A percentile compares a stretch with the other conserved stretches of the same genome.
Conservation (phyloP, 1,140 invertebrate genomes). For the Cyrtorhinus lividipennis region DNA sequence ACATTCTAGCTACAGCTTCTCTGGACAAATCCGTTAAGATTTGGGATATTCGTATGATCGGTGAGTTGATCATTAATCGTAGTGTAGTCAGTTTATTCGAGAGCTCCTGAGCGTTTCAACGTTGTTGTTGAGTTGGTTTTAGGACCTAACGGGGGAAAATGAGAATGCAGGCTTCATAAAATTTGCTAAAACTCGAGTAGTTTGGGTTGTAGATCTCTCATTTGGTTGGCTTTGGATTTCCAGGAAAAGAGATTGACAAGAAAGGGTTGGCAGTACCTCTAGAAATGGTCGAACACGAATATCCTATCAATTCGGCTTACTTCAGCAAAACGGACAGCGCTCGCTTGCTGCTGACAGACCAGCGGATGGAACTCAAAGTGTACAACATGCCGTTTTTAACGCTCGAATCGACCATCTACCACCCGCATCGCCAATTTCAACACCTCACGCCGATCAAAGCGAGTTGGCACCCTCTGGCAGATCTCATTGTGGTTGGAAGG, state of each 20-base stretch:
- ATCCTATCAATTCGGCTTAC: conserved; percentile 16
- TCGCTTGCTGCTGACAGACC: conserved; percentile 22
- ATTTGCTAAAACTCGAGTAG: no score
- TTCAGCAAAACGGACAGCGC: conserved; percentile 20
- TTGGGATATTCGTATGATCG: conserved; percentile 21
- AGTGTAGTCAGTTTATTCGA: no score
- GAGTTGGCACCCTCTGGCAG: conserved; percentile 22
- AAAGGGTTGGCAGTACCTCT: not conserved
- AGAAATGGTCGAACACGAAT: conserved; percentile 11
- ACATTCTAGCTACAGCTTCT: conserved; percentile 19
- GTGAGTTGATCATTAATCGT: not conserved
- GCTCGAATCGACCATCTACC: conserved; percentile 18
- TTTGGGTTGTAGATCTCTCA: no score
- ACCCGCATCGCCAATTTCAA: conserved; percentile 23
- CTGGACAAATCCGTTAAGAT: conserved; percentile 20
- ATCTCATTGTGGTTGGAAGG: conserved; percentile 21
- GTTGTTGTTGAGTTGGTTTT: no score
- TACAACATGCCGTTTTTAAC: conserved; percentile 18
- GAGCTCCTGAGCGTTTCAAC: no score
- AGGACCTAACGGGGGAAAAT: no score
- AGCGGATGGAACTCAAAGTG: conserved; percentile 17
- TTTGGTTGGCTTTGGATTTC: no score
- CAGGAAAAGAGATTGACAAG: conserved; percentile 12
- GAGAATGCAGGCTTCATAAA: no score
- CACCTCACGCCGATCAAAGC: conserved; percentile 24